A percentile compares a stretch with the other conserved stretches of the same genome.
Evolutionary conservation across 2,797 vertebrate genomes (phyloP).

Genomic region (Lepilemur septentrionalis): DNA sequence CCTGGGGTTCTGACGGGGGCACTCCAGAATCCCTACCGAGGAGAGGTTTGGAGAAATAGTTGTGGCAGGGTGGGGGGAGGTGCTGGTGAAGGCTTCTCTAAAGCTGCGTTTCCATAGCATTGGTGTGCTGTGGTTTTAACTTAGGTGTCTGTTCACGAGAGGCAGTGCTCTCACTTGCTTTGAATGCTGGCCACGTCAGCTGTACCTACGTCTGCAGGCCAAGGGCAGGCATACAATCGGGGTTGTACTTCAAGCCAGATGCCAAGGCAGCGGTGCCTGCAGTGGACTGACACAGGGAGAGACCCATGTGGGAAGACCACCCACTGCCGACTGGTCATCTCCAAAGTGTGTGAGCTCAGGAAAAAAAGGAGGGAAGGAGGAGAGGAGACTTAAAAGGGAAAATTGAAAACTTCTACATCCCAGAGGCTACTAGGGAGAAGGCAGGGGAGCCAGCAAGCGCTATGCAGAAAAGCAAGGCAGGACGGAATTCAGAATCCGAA

Average conservation of each 20-base stretch:
- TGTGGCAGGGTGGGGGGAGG: accelerated
- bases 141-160: accelerated
- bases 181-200: not conserved
- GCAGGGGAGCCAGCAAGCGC: not conserved
- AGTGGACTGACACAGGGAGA: not conserved
- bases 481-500: accelerated
- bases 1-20: accelerated
- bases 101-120: accelerated
- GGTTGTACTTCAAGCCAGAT: not conserved
- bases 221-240: accelerated
- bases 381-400: not conserved
- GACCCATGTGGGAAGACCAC: not conserved
- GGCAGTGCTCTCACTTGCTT: not conserved
- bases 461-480: not conserved
- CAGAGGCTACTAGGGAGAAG: not conserved
- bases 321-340: not conserved
- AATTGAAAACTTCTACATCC: not conserved
- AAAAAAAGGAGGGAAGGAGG: too few relatives aligned
- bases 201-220: not conserved
- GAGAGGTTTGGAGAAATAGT: not conserved
- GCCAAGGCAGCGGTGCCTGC: not conserved
- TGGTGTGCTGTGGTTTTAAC: accelerated
- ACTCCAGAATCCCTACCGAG: not conserved
- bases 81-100: accelerated
- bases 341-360: not conserved